Base-by-base conservation (phyloP, 2,888 invertebrate genomes). In the Drosophila paracracens region DNA sequence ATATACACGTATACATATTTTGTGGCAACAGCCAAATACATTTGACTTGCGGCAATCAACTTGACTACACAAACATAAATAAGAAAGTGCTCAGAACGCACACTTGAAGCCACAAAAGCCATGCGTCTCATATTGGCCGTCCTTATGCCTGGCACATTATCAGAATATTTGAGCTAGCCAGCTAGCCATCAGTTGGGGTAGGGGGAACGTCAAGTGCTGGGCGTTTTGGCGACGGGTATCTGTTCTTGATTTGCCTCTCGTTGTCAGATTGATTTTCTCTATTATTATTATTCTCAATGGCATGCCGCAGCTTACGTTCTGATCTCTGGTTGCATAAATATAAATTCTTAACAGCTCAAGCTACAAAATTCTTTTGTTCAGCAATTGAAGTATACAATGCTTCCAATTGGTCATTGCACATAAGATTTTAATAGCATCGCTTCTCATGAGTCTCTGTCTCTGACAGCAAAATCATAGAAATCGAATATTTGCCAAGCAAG, bases 221-320 rank as follows among this genome's bases (percentile, higher is more conserved):
- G 38, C 58, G 51, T 63, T 43, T 25, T 50, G 25, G 40, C 51
- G 13, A 16, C 11, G 11, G 54, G 46, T 70, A 61, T 76, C 77
- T 77, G 77, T 64, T 77, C 57, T 67, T 80, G 81, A 80, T 80
- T 76, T 70, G 76, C 56, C 76, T 80, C 70, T 77, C 69, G 58
- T 59, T 66, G 38, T 51, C 60, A 57, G 63, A 80, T 62, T 75
- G 77, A 76, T 76, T 80, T 80, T 70, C 75, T 76, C 76, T 76
- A 77, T 63, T 70, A 48, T 35, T 40, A 29, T 33, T 33, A 33
- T 33, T 33, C 21, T 43, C 35, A 56, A 35, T 58, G 53, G 51
- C 46, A 48, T 48, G 73, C 29, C 43, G 38, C 48, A 5, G 73
- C 46, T 36, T 36, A n/a, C 59, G 38, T 38, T 51, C 38, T 60